phyloP scores from a whole-genome alignment of 2,888 invertebrate genomes.

The Sycophila texana region DNA sequence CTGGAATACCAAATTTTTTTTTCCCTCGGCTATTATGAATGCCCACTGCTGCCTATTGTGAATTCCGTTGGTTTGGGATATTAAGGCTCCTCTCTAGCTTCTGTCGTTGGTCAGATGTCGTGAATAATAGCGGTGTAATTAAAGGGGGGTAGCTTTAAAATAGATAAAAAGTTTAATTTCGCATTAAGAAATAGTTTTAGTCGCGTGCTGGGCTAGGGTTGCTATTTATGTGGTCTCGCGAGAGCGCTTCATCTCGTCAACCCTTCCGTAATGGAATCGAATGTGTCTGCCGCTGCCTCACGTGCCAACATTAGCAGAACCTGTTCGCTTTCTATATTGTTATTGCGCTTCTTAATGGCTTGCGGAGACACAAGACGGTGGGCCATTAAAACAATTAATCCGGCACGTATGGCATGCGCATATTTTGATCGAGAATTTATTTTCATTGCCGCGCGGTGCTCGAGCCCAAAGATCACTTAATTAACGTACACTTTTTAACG shows the following conservation, averaged over 20 bases:
- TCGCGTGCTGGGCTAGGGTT: conserved; percentile 55
- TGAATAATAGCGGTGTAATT: too few species aligned
- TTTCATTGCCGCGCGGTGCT: background rate
- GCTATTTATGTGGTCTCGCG: conserved; percentile 62
- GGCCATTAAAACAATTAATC: conserved; percentile 56
- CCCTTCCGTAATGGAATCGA: conserved; percentile 71
- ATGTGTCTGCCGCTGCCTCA: conserved; percentile 71
- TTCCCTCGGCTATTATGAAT: too few species aligned
- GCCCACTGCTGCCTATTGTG: too few species aligned
- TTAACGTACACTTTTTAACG: conserved; percentile 27
- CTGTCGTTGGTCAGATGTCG: background rate
- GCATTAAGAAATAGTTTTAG: background rate
- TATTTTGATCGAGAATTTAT: conserved; percentile 45
- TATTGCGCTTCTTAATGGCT: conserved; percentile 66
- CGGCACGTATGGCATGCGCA: conserved; percentile 52
- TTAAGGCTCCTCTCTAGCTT: too few species aligned
- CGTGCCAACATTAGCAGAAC: conserved; percentile 71
- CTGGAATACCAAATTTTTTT: too few species aligned
- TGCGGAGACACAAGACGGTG: conserved; percentile 54
- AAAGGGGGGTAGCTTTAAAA: too few species aligned
- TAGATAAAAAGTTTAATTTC: too few species aligned
- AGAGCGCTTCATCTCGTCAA: conserved; percentile 62
- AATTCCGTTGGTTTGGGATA: too few species aligned
- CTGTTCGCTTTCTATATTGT: conserved; percentile 66
- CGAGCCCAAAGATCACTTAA: conserved; percentile 36